Evolutionary conservation across 2,797 vertebrate species (phyloP).

Genomic region (Luscinia megarhynchos): DNA sequence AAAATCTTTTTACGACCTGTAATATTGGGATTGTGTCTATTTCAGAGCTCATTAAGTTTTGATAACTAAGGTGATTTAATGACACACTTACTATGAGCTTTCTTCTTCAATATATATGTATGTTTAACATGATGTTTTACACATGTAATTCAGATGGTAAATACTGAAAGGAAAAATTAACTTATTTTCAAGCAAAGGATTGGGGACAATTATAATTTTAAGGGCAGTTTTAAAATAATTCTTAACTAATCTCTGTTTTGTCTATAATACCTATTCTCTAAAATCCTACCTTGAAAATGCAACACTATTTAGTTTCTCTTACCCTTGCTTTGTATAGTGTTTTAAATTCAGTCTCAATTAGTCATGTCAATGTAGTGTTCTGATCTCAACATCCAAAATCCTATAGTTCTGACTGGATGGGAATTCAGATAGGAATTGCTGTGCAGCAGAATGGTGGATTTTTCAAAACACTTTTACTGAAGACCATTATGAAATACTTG

Average conservation of each 20-base stretch:
- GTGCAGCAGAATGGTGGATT: neutral
- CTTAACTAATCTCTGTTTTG: constrained; percentile 35
- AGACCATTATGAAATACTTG: constrained; percentile 60
- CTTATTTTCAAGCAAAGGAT: neutral
- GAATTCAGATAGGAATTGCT: neutral
- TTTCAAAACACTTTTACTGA: constrained; percentile 1
- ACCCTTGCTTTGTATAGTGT: neutral
- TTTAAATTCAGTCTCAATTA: constrained; percentile 39
- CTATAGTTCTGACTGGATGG: neutral
- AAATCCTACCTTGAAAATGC: constrained; percentile 35
- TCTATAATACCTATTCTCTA: constrained; percentile 18
- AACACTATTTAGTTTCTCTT: neutral
- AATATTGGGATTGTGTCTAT: constrained; percentile 73
- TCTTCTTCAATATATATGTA: neutral
- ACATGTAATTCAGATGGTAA: constrained; percentile 26
- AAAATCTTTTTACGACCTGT: constrained; percentile 71
- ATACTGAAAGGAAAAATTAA: neutral
- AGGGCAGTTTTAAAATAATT: constrained; percentile 46
- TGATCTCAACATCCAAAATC: constrained; percentile 18
- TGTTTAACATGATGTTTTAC: constrained; percentile 33
- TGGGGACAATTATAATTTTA: neutral
- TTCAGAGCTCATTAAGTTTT: constrained; percentile 79
- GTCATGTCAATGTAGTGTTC: constrained; percentile 13
- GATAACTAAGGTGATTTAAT: constrained; percentile 68
- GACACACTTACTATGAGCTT: neutral